Percentiles rank a stretch among this genome's conserved stretches.
Conservation (phyloP, 1,140 invertebrate species). For the Rhagoletis pomonella region DNA sequence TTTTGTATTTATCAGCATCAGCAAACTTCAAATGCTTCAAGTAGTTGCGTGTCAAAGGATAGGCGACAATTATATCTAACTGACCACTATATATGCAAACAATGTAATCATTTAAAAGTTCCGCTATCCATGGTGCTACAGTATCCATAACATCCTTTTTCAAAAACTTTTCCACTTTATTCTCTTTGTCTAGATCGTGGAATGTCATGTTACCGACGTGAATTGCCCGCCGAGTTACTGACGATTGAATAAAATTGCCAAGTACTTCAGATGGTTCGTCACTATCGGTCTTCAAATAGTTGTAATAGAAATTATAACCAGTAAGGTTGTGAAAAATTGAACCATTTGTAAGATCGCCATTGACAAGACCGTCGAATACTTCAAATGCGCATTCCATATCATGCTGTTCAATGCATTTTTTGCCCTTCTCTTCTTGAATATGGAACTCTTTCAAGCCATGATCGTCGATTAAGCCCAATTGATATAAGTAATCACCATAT, state of each 20-base stretch:
- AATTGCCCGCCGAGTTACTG: conserved; percentile 81
- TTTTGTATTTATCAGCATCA: conserved; percentile 79
- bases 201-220: conserved; percentile 89
- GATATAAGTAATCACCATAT: conserved; percentile 89
- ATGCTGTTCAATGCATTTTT: conserved; percentile 78
- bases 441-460: conserved; percentile 79
- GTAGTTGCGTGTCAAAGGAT: conserved; percentile 85
- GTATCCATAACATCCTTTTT: conserved; percentile 89
- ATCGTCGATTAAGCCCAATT: conserved; percentile 85
- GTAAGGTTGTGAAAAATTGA: conserved; percentile 87
- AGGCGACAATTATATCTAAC: conserved; percentile 89
- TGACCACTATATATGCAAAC: conserved; percentile 88
- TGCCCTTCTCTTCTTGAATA: conserved; percentile 77
- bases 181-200: conserved; percentile 75
- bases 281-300: conserved; percentile 81
- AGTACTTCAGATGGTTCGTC: conserved; percentile 69
- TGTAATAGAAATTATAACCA: conserved; percentile 86
- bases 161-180: conserved; percentile 81
- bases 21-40: conserved; percentile 82
- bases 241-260: conserved; percentile 78
- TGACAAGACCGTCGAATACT: conserved; percentile 83
- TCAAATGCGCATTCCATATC: conserved; percentile 81
- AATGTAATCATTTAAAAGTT: conserved; percentile 81
- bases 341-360: conserved; percentile 80
- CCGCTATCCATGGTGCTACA: conserved; percentile 83